These are phyloP conservation scores for Buteo buteo DNA, from an alignment of 2,113 vertebrate genomes.

Conservation along the genomic window DNA sequence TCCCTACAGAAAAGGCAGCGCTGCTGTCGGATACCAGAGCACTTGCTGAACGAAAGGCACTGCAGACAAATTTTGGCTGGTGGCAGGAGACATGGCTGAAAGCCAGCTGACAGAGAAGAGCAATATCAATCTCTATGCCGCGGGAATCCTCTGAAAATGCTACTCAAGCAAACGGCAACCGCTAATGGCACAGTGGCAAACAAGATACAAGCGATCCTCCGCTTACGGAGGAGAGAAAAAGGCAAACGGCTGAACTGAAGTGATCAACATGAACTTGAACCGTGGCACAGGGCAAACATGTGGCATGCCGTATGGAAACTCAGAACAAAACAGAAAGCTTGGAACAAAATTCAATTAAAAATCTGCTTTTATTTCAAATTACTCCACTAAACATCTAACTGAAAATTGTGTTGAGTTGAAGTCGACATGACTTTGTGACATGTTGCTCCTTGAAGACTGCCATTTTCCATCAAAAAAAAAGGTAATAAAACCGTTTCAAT, in stretches of 20 bases:
- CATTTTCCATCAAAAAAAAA: conserved; percentile 26
- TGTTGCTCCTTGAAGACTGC: conserved; percentile 30
- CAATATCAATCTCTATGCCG: neutral
- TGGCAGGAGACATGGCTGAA: conserved; percentile 39
- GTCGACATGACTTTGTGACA: conserved; percentile 41
- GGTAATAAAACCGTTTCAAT: neutral
- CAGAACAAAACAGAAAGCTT: conserved; percentile 59
- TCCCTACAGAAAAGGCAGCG: neutral
- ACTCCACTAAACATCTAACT: conserved; percentile 20
- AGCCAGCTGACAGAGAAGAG: conserved; percentile 40
- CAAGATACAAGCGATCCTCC: neutral
- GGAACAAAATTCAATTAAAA: conserved; percentile 59
- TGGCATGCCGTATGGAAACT: conserved; percentile 42
- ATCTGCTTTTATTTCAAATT: conserved; percentile 54
- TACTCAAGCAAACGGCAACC: neutral
- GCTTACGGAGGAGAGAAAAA: neutral
- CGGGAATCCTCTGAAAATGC: conserved; percentile 26
- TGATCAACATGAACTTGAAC: conserved; percentile 34
- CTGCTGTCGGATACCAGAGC: neutral
- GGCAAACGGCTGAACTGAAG: conserved; percentile 19
- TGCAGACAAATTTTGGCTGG: conserved; percentile 39
- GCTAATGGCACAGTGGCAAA: neutral
- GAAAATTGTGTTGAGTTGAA: conserved; percentile 37
- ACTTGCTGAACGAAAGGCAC: neutral
- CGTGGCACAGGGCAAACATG: conserved; percentile 45